Evolutionary conservation across 2,113 vertebrate genomes (phyloP).

Genomic region (Ariopsis seemanni): DNA sequence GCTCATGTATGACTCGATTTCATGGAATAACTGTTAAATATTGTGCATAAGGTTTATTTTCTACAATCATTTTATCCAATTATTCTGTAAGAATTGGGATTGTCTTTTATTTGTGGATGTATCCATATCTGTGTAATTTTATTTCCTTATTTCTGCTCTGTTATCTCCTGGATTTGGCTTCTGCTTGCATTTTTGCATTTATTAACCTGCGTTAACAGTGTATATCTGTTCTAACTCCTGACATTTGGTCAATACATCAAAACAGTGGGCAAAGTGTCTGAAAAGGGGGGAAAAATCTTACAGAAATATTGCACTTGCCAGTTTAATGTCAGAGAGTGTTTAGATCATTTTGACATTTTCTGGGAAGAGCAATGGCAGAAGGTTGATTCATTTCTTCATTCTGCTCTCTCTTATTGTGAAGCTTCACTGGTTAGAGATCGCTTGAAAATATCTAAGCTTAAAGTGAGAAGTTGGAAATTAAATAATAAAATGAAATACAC

Average conservation of each 20-base stretch:
- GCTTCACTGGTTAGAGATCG: neutral
- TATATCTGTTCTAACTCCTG: neutral
- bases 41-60: neutral
- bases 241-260: neutral
- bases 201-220: neutral
- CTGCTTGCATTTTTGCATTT: neutral
- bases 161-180: neutral
- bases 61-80: neutral
- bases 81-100: neutral
- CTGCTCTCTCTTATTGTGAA: neutral
- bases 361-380: neutral
- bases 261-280: neutral
- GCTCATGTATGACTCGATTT: too few species aligned
- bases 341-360: slow-evolving; percentile 1
- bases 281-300: neutral
- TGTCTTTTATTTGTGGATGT: neutral
- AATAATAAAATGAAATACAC: neutral
- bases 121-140: neutral
- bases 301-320: neutral
- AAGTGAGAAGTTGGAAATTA: neutral
- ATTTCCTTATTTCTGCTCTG: neutral
- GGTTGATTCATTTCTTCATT: neutral
- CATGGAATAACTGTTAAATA: too few species aligned
- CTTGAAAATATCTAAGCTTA: neutral
- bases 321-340: neutral